A percentile compares a stretch with the other conserved stretches of the same genome.
Evolutionary conservation across 2,888 invertebrate species (phyloP).

Genomic region (Noctua janthina): DNA sequence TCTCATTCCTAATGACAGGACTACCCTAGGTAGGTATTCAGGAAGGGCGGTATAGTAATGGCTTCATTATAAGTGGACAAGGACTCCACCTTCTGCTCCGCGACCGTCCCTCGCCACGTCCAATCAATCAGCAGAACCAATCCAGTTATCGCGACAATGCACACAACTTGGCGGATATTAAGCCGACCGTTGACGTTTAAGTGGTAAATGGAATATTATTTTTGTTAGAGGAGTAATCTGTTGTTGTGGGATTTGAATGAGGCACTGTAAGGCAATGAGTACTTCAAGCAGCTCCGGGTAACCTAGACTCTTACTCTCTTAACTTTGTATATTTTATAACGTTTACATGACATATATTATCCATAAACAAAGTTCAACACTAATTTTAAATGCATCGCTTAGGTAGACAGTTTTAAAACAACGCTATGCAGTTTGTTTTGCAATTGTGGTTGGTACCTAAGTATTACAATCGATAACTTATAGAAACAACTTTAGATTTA

Average conservation of each 20-base stretch:
- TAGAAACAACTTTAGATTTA: background rate
- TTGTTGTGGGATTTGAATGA: background rate
- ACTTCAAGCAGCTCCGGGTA: background rate
- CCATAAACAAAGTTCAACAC: background rate
- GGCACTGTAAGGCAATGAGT: background rate
- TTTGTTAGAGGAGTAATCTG: background rate
- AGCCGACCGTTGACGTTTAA: constrained; percentile 19
- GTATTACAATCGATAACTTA: constrained; percentile 8
- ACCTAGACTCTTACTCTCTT: background rate
- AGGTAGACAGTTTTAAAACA: background rate
- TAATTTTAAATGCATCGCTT: background rate
- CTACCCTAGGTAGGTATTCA: constrained; percentile 31
- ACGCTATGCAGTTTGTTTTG: no score
- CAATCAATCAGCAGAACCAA: constrained; percentile 73
- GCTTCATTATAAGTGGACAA: constrained; percentile 65
- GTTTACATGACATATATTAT: background rate
- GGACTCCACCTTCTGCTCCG: constrained; percentile 18
- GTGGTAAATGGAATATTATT: constrained; percentile 15
- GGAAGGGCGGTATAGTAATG: constrained; percentile 49
- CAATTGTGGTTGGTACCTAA: no score
- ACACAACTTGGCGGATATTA: constrained; percentile 48
- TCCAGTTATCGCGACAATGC: constrained; percentile 65
- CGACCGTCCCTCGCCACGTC: constrained; percentile 37
- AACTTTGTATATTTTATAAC: background rate
- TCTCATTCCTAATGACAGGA: constrained; percentile 65